Evolutionary conservation across 2,113 vertebrate genomes (phyloP).

Genomic region (Danio rerio): GRCz12tu NC_133185.1:37128501-37129000

Average conservation of each 20-base stretch:
- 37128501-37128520: conserved; percentile 67
- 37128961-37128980: too few species aligned
- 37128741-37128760: neutral
- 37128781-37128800: neutral
- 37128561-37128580: conserved; percentile 12
- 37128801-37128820: conserved; percentile 17
- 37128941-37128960: too few species aligned
- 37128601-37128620: conserved; percentile 45
- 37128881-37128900: neutral
- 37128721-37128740: neutral
- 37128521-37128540: conserved; percentile 65
- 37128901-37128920: too few species aligned
- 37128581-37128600: conserved; percentile 47
- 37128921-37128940: too few species aligned
- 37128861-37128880: neutral
- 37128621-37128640: conserved; percentile 53
- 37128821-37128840: conserved; percentile 1
- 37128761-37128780: conserved; percentile 12
- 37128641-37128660: conserved; percentile 46
- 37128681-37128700: neutral
- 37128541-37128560: conserved; percentile 58
- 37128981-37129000: too few species aligned
- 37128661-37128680: conserved; percentile 23
- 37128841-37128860: neutral
- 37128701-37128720: neutral